phyloP scores from a whole-genome alignment of 2,888 invertebrate genomes.

The Drosophila multiciliata region DNA sequence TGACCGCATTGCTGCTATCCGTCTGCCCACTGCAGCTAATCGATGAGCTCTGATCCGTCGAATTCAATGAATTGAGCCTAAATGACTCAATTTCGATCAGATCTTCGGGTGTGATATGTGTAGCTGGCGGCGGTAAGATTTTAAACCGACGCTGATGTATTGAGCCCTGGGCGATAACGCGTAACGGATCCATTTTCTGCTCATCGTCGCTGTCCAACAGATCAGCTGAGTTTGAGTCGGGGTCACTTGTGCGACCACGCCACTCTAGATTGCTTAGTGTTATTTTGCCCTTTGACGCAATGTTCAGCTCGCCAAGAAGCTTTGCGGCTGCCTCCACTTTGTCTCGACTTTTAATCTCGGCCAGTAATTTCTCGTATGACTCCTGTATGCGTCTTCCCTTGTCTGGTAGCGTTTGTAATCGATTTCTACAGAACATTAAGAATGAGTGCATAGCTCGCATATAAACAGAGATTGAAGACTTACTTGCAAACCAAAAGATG shows the following conservation, averaged over 20 bases:
- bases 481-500: constrained; percentile 83
- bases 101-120: constrained; percentile 81
- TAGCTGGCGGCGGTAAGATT: constrained; percentile 64
- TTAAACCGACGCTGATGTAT: constrained; percentile 80
- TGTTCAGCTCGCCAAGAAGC: constrained; percentile 82
- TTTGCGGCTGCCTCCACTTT: constrained; percentile 80
- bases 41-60: constrained; percentile 31
- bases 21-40: constrained; percentile 32
- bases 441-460: neutral
- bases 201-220: constrained; percentile 84
- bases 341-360: constrained; percentile 77
- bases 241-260: constrained; percentile 64
- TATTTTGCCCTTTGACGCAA: constrained; percentile 75
- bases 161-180: constrained; percentile 81
- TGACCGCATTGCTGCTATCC: constrained; percentile 13
- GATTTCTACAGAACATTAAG: constrained; percentile 55
- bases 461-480: constrained; percentile 28
- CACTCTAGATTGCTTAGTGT: constrained; percentile 82
- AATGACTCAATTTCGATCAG: constrained; percentile 82
- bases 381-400: constrained; percentile 83
- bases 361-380: constrained; percentile 76
- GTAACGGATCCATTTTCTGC: constrained; percentile 81
- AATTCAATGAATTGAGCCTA: constrained; percentile 49
- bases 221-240: constrained; percentile 55
- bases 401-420: constrained; percentile 79